Conservation (phyloP, 2,113 vertebrate genomes). For the Apaloderma vittatum region DNA sequence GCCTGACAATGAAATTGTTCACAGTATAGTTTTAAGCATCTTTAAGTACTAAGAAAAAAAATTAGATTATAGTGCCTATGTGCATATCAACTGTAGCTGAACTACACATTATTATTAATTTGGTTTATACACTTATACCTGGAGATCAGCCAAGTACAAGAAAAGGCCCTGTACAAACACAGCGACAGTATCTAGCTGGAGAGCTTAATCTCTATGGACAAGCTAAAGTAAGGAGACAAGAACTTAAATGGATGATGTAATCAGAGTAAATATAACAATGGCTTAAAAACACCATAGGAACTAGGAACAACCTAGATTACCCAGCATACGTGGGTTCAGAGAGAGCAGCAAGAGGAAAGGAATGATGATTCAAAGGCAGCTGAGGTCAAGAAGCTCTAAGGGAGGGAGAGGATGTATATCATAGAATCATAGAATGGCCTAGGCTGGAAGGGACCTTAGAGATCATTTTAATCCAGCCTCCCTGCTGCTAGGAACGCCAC, state of each 20-base stretch:
- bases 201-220: neutral
- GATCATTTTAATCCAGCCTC: too few species aligned
- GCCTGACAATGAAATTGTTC: neutral
- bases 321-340: accelerated
- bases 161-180: neutral
- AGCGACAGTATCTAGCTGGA: neutral
- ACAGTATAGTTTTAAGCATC: neutral
- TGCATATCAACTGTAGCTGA: neutral
- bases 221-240: neutral
- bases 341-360: too few species aligned
- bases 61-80: neutral
- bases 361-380: neutral
- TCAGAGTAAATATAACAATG: neutral
- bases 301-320: neutral
- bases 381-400: neutral
- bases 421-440: too few species aligned
- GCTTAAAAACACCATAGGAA: neutral
- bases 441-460: too few species aligned
- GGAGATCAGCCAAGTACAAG: neutral
- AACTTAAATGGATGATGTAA: neutral
- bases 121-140: neutral
- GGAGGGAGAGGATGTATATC: neutral
- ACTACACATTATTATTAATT: neutral
- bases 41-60: neutral
- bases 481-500: too few species aligned